Base-by-base conservation (phyloP, 2,797 vertebrate genomes). In the Austrolebias charrua region DNA sequence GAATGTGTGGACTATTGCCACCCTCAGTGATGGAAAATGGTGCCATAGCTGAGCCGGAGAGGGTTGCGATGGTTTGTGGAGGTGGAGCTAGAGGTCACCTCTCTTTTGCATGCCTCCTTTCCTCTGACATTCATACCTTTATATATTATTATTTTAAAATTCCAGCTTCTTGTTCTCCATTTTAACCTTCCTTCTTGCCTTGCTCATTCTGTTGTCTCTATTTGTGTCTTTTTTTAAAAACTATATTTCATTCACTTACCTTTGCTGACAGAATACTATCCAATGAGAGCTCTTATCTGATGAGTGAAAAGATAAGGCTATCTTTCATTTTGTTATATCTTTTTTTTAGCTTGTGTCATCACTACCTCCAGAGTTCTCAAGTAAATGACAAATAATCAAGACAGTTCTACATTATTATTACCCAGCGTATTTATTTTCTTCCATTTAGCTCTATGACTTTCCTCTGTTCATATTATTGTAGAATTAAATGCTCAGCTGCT, bases 61-160 rank as follows among this genome's bases (percentile, higher is more conserved):
- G 79, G 83, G 81, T 83, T 74, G 78, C 75, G 83, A 72, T 82
- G 74, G 63, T 48, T 45, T 72, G 83, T 76, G 75, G 76, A 80
- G 79, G 79, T 79, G 75, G 78, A 81, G 81, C 80, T 79, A 67
- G 79, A 88, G 87, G 85, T 88, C 86, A 86, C 82, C 77, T 83
- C 52, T 74, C 49, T 47, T 51, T 40, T 63, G 65, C 60, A 45
- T 2, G 0, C 60, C 62, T 80, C 64, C 61, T 68, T 78, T 72
- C 78, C 56, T 63, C 81, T 66, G 74, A 83, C 74, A 69, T 84
- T 84, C 66, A 78, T 79, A 64, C 52, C 60, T 82, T 81, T 86
- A 81, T 83, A 81, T 78, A 24, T 24, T 24, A 24, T 55, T 58
- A 71, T 53, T 45, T n/a, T n/a, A n/a, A n/a, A n/a, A 63, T 50